These are phyloP conservation scores for Brachyhypopomus gauderio DNA, from an alignment of 2,113 vertebrate species.

Conservation along the genomic window DNA sequence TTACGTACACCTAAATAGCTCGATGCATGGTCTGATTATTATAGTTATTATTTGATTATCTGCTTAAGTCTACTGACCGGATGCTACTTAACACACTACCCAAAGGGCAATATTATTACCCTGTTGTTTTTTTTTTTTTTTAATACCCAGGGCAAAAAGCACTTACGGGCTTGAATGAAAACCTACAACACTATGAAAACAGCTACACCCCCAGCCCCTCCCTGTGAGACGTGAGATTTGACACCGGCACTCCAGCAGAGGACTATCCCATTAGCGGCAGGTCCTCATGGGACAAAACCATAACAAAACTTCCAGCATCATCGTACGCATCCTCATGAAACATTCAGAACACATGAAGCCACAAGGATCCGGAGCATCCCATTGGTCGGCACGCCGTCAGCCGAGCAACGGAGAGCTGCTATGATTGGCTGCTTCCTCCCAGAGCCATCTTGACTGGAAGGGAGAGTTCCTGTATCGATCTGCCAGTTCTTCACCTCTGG, in stretches of 20 bases:
- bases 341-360: slow-evolving; percentile 70
- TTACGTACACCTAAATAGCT: no score
- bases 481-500: slow-evolving; percentile 52
- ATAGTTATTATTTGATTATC: not conserved
- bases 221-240: slow-evolving; percentile 63
- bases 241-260: slow-evolving; percentile 48
- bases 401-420: slow-evolving; percentile 70
- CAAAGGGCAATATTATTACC: not conserved
- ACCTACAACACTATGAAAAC: slow-evolving; percentile 42
- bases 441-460: slow-evolving; percentile 52
- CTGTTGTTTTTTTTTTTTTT: not conserved
- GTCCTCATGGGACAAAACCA: slow-evolving; percentile 63
- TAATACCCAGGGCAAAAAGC: not conserved
- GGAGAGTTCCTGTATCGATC: slow-evolving; percentile 64
- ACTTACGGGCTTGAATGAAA: slow-evolving; percentile 31
- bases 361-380: slow-evolving; percentile 58
- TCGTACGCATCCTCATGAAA: slow-evolving; percentile 73
- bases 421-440: slow-evolving; percentile 65
- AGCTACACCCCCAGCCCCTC: slow-evolving; percentile 36
- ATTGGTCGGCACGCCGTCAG: slow-evolving; percentile 73
- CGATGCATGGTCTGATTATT: not conserved
- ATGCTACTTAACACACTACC: no score
- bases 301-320: slow-evolving; percentile 57
- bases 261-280: slow-evolving; percentile 69
- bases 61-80: not conserved